These are phyloP conservation scores for Lycopodina hypogea DNA, from an alignment of 37 sponge, comb jelly and placozoan species.

Conservation along the genomic window DNA sequence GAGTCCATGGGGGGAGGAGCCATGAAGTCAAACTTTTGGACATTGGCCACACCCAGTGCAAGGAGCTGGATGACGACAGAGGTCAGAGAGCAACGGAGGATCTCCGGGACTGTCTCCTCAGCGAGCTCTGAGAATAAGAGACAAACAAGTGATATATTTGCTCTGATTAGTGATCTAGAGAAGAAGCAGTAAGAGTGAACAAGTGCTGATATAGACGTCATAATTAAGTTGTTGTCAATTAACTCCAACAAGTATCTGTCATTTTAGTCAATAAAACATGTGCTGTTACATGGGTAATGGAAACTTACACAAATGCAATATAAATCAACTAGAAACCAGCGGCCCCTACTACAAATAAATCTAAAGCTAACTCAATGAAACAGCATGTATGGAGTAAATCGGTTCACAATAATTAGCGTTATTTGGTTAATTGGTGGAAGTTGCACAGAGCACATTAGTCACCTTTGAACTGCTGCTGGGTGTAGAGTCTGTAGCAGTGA, in stretches of 20 bases:
- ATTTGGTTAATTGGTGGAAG: too few relatives aligned
- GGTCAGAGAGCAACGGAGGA: conserved; percentile 86
- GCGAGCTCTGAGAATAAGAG: conserved; percentile 16
- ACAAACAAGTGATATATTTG: neutral
- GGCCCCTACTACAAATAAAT: neutral
- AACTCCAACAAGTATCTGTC: too few relatives aligned
- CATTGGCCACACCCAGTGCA: conserved; percentile 75
- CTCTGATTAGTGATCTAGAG: neutral
- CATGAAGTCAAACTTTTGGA: conserved; percentile 92
- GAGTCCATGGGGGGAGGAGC: conserved; percentile 74
- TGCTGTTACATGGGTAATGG: too few relatives aligned
- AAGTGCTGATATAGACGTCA: neutral
- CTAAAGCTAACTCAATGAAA: too few relatives aligned
- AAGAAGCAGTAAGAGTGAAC: too few relatives aligned
- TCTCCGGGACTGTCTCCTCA: conserved; percentile 82
- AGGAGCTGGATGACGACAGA: conserved; percentile 79
- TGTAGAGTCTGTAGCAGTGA: conserved; percentile 85
- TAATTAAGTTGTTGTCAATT: neutral
- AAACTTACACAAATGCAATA: neutral
- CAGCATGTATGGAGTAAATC: too few relatives aligned
- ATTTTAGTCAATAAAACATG: too few relatives aligned
- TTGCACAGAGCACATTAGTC: neutral
- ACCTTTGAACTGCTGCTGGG: conserved; percentile 76
- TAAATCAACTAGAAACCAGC: neutral
- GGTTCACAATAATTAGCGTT: too few relatives aligned